Evolutionary conservation across 2,113 vertebrate species (phyloP).

Genomic region (Hymenochirus boettgeri): DNA sequence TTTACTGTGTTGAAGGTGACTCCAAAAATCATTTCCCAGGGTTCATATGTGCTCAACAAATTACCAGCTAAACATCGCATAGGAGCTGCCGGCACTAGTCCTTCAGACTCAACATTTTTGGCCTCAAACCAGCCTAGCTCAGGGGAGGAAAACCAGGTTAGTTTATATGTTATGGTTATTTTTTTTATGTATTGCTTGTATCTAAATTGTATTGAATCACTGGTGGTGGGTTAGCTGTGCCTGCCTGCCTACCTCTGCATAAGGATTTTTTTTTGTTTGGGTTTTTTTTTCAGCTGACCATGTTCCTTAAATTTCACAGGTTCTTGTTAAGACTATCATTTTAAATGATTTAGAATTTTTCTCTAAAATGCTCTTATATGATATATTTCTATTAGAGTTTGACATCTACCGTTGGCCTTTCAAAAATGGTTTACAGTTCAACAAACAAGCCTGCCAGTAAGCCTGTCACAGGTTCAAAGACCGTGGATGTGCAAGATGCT

Average conservation of each 20-base stretch:
- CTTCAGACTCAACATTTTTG: conserved; percentile 61
- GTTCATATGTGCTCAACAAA: conserved; percentile 89
- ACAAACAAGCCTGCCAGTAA: conserved; percentile 74
- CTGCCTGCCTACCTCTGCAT: no score
- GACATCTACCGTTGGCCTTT: conserved; percentile 60
- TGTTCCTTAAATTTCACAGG: no score
- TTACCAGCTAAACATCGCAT: conserved; percentile 77
- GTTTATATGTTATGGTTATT: no score
- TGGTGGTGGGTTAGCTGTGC: no score
- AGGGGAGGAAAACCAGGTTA: conserved; percentile 69
- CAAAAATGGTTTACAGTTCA: conserved; percentile 76
- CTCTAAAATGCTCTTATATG: no score
- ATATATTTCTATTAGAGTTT: conserved; percentile 51
- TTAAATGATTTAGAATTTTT: no score
- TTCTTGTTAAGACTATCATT: no score
- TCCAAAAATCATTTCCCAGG: conserved; percentile 74
- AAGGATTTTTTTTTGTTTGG: no score
- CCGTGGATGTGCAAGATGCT: conserved; percentile 81
- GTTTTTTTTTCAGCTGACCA: no score
- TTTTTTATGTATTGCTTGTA: no score
- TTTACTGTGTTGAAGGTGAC: conserved; percentile 60
- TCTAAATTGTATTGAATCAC: no score
- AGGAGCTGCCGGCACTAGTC: conserved; percentile 57
- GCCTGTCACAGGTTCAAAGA: conserved; percentile 76
- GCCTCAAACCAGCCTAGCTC: conserved; percentile 57